These are phyloP conservation scores for Loxodonta africana DNA, from an alignment of 2,113 vertebrate genomes.

Conservation along the genomic window DNA sequence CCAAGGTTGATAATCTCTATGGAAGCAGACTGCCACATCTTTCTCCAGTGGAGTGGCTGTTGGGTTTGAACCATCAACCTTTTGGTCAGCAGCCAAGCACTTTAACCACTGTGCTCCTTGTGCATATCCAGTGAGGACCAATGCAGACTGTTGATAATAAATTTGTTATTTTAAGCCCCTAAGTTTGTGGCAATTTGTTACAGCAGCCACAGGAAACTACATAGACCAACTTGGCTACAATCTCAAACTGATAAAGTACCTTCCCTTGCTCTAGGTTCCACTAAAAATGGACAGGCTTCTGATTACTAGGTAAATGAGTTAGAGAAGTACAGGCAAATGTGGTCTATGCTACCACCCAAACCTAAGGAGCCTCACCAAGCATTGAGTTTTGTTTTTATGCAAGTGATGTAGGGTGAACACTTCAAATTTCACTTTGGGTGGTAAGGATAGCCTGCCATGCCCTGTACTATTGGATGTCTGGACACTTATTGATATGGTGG, in stretches of 20 bases:
- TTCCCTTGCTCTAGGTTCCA: background rate
- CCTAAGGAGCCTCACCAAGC: background rate
- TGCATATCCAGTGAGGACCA: too few species aligned
- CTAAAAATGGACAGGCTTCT: background rate
- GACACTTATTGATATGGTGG: background rate
- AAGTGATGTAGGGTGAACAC: background rate
- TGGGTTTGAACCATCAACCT: too few species aligned
- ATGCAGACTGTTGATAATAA: too few species aligned
- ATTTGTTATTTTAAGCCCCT: too few species aligned
- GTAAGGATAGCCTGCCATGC: background rate
- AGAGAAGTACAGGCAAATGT: background rate
- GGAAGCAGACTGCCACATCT: too few species aligned
- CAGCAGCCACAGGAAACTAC: background rate
- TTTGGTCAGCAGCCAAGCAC: too few species aligned
- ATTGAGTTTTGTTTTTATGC: background rate
- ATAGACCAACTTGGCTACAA: background rate
- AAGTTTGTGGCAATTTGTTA: too few species aligned
- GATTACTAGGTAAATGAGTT: background rate
- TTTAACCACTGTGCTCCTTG: too few species aligned
- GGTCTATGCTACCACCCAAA: background rate
- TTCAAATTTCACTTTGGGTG: background rate
- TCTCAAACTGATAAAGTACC: background rate
- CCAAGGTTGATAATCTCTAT: too few species aligned
- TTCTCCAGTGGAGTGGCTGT: too few species aligned
- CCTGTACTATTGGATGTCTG: background rate